A percentile compares a stretch with the other conserved stretches of the same genome.
Evolutionary conservation across 1,140 invertebrate species (phyloP).

Genomic region (Habropoda laboriosa): DNA sequence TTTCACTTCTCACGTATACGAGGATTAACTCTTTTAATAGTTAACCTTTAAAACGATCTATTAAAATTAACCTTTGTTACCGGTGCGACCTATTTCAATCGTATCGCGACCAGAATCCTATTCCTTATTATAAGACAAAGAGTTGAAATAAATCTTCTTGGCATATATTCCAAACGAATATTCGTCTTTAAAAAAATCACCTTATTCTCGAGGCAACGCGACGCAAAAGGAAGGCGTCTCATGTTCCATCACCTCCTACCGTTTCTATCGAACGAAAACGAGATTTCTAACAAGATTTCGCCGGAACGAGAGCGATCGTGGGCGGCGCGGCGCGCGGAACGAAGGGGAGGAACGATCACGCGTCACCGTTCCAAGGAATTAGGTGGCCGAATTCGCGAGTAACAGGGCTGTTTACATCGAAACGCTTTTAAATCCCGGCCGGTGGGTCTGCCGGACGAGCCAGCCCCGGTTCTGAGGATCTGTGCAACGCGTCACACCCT

Average conservation of each 20-base stretch:
- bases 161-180: no score
- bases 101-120: no score
- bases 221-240: neutral
- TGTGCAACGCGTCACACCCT: constrained; percentile 23
- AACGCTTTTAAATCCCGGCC: constrained; percentile 73
- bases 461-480: constrained; percentile 33
- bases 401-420: constrained; percentile 70
- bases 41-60: no score
- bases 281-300: neutral
- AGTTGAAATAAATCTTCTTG: no score
- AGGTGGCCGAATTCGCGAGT: constrained; percentile 58
- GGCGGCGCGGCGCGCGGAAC: neutral
- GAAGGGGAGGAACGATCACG: constrained; percentile 33
- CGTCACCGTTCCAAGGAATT: constrained; percentile 62
- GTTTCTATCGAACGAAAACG: no score
- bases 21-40: no score
- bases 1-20: no score
- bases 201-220: neutral
- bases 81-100: no score
- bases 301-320: neutral
- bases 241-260: neutral
- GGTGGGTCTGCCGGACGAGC: neutral
- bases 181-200: neutral
- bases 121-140: no score
- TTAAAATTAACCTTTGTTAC: no score